phyloP scores from a whole-genome alignment of 2,113 vertebrate genomes.

The Crotalus tigris region DNA sequence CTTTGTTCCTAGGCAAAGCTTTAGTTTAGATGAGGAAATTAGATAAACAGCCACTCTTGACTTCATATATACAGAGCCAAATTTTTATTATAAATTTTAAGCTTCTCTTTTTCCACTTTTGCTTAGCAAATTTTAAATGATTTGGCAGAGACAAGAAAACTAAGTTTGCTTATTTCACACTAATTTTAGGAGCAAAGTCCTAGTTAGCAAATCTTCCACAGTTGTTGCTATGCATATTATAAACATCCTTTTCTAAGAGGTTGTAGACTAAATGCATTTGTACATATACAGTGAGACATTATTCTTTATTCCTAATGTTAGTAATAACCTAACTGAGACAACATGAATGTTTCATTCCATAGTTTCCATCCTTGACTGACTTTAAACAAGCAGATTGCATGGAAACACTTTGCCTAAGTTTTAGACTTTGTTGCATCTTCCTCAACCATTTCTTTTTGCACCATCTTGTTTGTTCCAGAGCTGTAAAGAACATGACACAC shows the following conservation, averaged over 20 bases:
- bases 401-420: neutral
- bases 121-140: neutral
- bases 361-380: neutral
- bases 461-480: neutral
- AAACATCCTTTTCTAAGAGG: neutral
- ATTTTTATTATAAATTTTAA: neutral
- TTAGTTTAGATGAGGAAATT: neutral
- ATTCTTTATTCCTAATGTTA: neutral
- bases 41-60: rapidly evolving
- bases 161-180: no score
- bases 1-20: slow-evolving; percentile 25
- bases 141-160: neutral
- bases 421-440: neutral
- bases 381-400: neutral
- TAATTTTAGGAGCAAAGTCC: neutral
- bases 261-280: neutral
- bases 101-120: neutral
- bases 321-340: neutral
- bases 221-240: neutral
- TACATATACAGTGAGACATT: neutral
- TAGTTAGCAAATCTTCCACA: neutral
- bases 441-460: neutral
- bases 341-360: neutral
- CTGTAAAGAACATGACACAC: neutral
- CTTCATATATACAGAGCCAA: neutral